A percentile compares a stretch with the other conserved stretches of the same genome.
Conservation (phyloP, 2,113 vertebrate species). For the Ramphastos sulfuratus region DNA sequence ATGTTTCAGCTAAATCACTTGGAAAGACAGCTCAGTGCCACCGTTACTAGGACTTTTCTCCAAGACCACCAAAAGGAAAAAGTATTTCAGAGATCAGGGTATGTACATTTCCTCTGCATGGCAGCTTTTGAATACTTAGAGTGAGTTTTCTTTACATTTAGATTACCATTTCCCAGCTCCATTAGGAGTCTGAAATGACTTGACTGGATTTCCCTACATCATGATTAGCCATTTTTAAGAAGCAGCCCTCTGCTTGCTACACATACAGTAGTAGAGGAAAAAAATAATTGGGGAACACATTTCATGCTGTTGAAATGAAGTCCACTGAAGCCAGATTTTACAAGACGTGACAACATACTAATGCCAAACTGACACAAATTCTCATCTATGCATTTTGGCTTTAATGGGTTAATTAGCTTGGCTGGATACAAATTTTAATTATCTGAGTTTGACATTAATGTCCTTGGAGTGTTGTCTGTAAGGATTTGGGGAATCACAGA, state of each 20-base stretch:
- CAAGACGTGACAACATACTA: conserved; percentile 53
- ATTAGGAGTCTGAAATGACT: not conserved
- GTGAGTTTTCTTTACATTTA: not conserved
- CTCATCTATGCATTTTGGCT: conserved; percentile 45
- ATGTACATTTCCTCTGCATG: not conserved
- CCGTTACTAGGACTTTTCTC: not conserved
- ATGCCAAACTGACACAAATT: conserved; percentile 59
- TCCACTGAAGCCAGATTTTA: conserved; percentile 38
- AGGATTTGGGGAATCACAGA: conserved; percentile 64
- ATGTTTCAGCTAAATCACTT: not conserved
- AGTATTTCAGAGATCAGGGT: not conserved
- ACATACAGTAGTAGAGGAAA: not conserved
- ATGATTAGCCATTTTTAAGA: not conserved
- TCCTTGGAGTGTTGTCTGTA: conserved; percentile 70
- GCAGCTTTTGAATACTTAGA: not conserved
- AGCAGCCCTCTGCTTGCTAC: not conserved
- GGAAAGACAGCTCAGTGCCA: not conserved
- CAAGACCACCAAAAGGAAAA: not conserved
- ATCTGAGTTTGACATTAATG: conserved; percentile 70
- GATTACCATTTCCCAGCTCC: not conserved
- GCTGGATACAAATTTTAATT: conserved; percentile 73
- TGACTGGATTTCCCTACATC: not conserved
- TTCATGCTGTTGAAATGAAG: conserved; percentile 34
- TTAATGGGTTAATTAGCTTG: conserved; percentile 72
- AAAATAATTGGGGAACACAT: conserved; percentile 17